Evolutionary conservation across 1,140 invertebrate genomes (phyloP).

Genomic region (Zaprionus taronus): DNA sequence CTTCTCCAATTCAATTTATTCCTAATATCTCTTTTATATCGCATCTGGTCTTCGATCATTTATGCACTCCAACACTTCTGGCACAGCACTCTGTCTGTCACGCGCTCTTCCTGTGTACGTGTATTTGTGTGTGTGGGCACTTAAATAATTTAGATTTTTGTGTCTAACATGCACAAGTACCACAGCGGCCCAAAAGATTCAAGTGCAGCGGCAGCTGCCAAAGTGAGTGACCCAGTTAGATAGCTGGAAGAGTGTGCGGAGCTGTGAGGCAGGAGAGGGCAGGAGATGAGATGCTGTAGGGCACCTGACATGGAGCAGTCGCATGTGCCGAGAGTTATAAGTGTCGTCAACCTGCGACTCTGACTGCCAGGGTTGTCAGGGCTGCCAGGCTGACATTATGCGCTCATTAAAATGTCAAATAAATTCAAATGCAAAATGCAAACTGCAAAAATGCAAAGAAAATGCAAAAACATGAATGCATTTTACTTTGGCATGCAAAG

Average conservation of each 20-base stretch:
- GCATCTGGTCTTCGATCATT: background rate
- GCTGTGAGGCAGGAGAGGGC: background rate
- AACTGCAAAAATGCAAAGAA: background rate
- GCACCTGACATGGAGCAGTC: conserved; percentile 16
- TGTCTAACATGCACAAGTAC: conserved; percentile 82
- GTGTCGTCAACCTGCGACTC: conserved; percentile 39
- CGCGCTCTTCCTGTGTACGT: conserved; percentile 13
- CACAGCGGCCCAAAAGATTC: conserved; percentile 79
- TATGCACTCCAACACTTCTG: background rate
- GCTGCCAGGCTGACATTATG: conserved; percentile 60
- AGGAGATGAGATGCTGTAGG: background rate
- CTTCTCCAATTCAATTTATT: background rate
- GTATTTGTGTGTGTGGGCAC: conserved; percentile 51
- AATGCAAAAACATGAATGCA: conserved; percentile 53
- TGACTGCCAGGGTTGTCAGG: conserved; percentile 39
- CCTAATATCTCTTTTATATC: background rate
- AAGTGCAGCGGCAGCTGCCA: conserved; percentile 70
- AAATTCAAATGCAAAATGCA: conserved; percentile 66
- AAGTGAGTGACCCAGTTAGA: conserved; percentile 78
- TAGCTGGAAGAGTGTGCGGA: conserved; percentile 20
- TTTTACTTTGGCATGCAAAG: conserved; percentile 38
- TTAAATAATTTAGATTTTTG: conserved; percentile 83
- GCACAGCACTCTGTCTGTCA: background rate
- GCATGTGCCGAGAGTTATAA: conserved; percentile 30
- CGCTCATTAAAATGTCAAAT: conserved; percentile 83